Evolutionary conservation across 2,113 vertebrate species (phyloP).

Genomic region (Bubalus kerabau): DNA sequence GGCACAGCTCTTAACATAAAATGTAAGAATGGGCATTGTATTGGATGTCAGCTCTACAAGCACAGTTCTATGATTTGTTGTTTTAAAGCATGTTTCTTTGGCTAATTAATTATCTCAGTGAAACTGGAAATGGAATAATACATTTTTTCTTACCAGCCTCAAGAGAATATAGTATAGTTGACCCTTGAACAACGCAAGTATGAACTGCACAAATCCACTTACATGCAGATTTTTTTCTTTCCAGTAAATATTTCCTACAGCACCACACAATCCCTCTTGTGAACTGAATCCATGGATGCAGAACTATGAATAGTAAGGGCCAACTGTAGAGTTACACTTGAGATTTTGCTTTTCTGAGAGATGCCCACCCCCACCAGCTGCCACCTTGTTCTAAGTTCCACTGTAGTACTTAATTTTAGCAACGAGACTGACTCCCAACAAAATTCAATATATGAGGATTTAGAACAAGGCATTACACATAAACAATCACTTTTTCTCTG

Average conservation of each 20-base stretch:
- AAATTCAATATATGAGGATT: background rate
- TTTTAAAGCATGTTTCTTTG: background rate
- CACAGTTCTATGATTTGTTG: background rate
- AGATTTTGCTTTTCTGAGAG: background rate
- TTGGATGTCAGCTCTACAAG: background rate
- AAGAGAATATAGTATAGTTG: background rate
- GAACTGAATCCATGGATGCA: background rate
- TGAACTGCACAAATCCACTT: background rate
- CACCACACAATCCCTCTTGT: background rate
- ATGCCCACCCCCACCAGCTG: background rate
- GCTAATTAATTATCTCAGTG: background rate
- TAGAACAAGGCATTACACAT: background rate
- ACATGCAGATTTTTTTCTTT: background rate
- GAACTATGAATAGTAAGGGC: background rate
- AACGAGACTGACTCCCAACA: background rate
- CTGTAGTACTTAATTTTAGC: background rate
- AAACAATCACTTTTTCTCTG: background rate
- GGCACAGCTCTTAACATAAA: background rate
- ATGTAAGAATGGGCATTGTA: background rate
- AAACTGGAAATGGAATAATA: background rate
- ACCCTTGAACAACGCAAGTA: background rate
- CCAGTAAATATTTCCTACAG: background rate
- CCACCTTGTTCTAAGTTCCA: background rate
- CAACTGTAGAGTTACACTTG: background rate
- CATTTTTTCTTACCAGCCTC: background rate